Evolutionary conservation across 2,888 invertebrate genomes (phyloP), one percentile per base, ranked within the genome.

Genomic region (Acanthoscelides obtectus): DNA sequence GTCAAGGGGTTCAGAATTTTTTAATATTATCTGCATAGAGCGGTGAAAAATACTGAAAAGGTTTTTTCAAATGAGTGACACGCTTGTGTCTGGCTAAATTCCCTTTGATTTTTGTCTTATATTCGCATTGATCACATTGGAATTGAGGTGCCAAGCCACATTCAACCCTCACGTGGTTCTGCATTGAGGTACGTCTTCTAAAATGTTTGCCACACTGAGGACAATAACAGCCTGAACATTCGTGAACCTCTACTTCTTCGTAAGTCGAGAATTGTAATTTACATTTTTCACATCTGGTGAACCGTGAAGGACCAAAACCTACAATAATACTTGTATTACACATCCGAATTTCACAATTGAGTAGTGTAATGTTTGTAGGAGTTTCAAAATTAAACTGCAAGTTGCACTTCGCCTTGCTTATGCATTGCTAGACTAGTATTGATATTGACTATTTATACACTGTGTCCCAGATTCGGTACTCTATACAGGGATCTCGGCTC

Each of bases 111-210:
- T 76, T 78, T 2, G 76, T 77, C 69, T 73, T 74, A 65, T 77
- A 78, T 21, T 71, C 22, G 66, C 79, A 79, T 6, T 72, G 64
- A 19, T 67, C 70, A 63, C 80, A 80, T 19, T 73, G 71, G 66
- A 79, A 79, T 20, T 77, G 73, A 0, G 79, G 77, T 20, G 70
- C 72, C 66, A 77, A 74, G 0, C 77, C 77, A 70, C 79, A 79
- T 68, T 79, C 79, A 64, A 76, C 77, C 25, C 72, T 71, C 20
- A 71, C 65, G 65, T 79, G 79, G 20, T 76, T 78, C 70, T 76
- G 72, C 20, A 79, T 71, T 12, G 78, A 78, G 8, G 75, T 73
- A 63, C 74, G 72, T 22, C 75, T 75, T 67, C 75, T 77, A 70
- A 79, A 79, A 20, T 68, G 65, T 66, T 72, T 76, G 22, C 64